A percentile compares a stretch with the other conserved stretches of the same genome.
These are phyloP conservation scores for Anolis apletophallus DNA, from an alignment of 2,797 vertebrate genomes.

Conservation along the genomic window DNA sequence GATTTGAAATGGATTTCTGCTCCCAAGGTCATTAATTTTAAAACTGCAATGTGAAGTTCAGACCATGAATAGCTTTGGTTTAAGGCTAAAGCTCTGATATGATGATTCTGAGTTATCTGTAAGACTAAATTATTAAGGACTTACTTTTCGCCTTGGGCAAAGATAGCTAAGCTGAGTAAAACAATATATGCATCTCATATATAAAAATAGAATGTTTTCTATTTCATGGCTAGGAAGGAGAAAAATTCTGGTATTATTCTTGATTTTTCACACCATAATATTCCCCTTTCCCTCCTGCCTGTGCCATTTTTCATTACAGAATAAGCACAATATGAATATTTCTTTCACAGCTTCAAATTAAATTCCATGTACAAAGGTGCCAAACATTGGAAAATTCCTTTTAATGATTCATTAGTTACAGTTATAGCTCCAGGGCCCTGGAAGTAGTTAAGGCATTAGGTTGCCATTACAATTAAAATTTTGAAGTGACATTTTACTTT, in stretches of 20 bases:
- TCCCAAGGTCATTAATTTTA: constrained; percentile 70
- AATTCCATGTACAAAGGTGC: background rate
- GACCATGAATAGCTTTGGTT: constrained; percentile 70
- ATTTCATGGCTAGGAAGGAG: constrained; percentile 53
- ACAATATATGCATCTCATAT: constrained; percentile 65
- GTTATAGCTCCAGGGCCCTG: background rate
- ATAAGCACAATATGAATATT: background rate
- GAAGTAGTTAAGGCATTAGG: background rate
- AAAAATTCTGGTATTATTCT: constrained; percentile 28
- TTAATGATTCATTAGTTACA: background rate
- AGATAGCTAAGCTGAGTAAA: constrained; percentile 75
- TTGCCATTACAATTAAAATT: background rate
- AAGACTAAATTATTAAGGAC: constrained; percentile 76
- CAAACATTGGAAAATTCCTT: background rate
- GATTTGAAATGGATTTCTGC: constrained; percentile 70
- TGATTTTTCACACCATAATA: background rate
- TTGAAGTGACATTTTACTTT: background rate
- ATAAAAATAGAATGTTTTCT: constrained; percentile 63
- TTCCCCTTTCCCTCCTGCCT: background rate
- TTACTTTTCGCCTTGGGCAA: constrained; percentile 68
- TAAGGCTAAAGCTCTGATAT: constrained; percentile 67
- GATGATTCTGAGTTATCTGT: constrained; percentile 74
- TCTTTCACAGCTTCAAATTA: background rate
- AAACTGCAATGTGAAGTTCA: constrained; percentile 69
- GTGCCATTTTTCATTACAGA: background rate